A percentile compares a stretch with the other conserved stretches of the same genome.
Evolutionary conservation across 2,113 vertebrate genomes (phyloP).

Genomic region (Blennius ocellaris): DNA sequence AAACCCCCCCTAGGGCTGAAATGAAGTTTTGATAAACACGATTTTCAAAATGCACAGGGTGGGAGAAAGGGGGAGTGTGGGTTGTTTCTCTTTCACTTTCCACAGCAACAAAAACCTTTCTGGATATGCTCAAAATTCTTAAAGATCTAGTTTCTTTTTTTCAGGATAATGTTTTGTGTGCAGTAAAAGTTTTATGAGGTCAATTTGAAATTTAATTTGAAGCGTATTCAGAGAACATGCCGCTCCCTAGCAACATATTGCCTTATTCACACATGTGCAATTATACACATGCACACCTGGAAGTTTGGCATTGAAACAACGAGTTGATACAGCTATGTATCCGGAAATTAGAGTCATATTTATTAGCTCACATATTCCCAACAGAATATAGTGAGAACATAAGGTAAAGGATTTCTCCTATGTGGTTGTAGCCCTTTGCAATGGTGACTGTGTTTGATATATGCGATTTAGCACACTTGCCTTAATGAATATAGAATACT

Average conservation of each 20-base stretch:
- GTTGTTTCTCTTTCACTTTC: slow-evolving; percentile 34
- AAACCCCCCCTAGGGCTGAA: slow-evolving; percentile 29
- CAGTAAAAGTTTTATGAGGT: slow-evolving; percentile 52
- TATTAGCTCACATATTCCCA: not conserved
- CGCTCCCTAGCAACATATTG: slow-evolving; percentile 30
- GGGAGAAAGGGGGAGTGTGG: slow-evolving; percentile 13
- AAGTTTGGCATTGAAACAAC: slow-evolving; percentile 27
- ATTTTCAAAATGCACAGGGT: slow-evolving; percentile 37
- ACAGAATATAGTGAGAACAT: too few relatives aligned
- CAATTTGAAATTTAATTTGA: slow-evolving; percentile 50
- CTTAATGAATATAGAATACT: too few relatives aligned
- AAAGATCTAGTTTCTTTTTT: slow-evolving; percentile 2
- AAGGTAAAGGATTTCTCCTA: too few relatives aligned
- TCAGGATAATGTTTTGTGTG: slow-evolving; percentile 27
- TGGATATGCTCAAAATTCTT: slow-evolving; percentile 40
- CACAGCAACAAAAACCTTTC: slow-evolving; percentile 28
- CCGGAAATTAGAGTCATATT: slow-evolving; percentile 40
- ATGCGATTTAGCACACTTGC: too few relatives aligned
- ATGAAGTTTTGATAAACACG: slow-evolving; percentile 53
- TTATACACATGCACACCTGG: slow-evolving; percentile 38
- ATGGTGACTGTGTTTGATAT: too few relatives aligned
- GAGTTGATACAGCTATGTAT: slow-evolving; percentile 15
- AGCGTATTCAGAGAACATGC: not conserved
- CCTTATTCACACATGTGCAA: slow-evolving; percentile 31
- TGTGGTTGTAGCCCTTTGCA: too few relatives aligned